Base-by-base conservation (phyloP, 2,888 invertebrate genomes). In the Xanthostigma xanthostigma region DNA sequence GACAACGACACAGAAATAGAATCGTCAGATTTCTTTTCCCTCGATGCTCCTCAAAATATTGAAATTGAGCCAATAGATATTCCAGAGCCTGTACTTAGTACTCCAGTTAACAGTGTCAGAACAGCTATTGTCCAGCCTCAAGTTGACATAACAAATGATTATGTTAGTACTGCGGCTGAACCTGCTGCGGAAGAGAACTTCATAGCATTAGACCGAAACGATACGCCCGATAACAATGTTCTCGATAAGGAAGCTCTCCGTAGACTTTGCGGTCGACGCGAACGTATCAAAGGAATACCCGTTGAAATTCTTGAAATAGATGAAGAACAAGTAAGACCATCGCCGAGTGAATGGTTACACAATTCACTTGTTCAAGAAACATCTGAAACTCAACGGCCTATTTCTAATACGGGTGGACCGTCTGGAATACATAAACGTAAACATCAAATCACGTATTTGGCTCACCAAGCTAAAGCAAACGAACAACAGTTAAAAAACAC, bases 391-490 rank as follows among this genome's bases (percentile, higher is more conserved):
- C 68, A 53, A 70, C 62, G 55, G 70, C 72, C 41, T 60, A 72
- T 51, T 59, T 74, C 62, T 74, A 68, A 75, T 70, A 67, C 67
- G 64, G 65, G 56, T 69, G 66, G 42, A 35, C 48, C 48, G 10
- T 42, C 42, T 6, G 48, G 48, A 12, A 36, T 48, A 27, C 41
- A 39, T 9, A 76, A 78, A 54, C 73, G 83, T 51, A 92, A 92
- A 65, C 91, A 93, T 73, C 92, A 93, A 71, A 92, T 93, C 55
- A 91, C 91, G 3, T 92, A 90, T 63, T 72, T 92, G 54, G 91
- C 91, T 36, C 81, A 80, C 62, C 79, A 79, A 78, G 93, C 92
- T 2, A 92, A 92, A 65, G 89, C 88, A 53, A 83, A 89, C 67
- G 92, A 93, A 64, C 72, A 85, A 46, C 90, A 91, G 60, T 65